phyloP scores from a whole-genome alignment of 2,797 vertebrate genomes.

The Discoglossus pictus region DNA sequence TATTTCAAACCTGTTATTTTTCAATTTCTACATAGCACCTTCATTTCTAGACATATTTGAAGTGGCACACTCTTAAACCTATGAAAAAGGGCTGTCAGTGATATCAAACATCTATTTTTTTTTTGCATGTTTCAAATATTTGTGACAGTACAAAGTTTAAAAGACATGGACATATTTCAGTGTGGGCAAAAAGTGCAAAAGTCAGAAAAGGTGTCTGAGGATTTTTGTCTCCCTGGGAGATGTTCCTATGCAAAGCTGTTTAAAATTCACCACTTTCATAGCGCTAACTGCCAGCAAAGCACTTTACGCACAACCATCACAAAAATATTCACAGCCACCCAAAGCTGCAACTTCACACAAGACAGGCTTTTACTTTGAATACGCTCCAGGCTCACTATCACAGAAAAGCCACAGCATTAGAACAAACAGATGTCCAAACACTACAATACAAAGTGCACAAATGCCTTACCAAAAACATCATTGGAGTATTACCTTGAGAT shows the following conservation, averaged over 20 bases:
- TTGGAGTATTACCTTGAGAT: too few relatives aligned
- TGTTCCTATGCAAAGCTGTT: neutral
- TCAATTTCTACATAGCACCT: slow-evolving; percentile 20
- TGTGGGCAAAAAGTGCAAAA: neutral
- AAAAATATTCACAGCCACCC: neutral
- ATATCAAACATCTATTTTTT: too few relatives aligned
- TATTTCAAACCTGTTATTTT: too few relatives aligned
- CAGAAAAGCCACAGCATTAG: neutral
- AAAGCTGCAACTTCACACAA: neutral
- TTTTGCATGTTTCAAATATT: too few relatives aligned
- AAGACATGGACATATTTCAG: neutral
- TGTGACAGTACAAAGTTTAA: too few relatives aligned
- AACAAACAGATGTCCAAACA: too few relatives aligned
- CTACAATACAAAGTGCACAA: too few relatives aligned
- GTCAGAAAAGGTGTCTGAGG: neutral
- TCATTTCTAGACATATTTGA: too few relatives aligned
- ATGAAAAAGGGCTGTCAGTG: too few relatives aligned
- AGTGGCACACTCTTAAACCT: too few relatives aligned
- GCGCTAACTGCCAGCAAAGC: slow-evolving; percentile 10
- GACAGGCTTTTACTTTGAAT: neutral
- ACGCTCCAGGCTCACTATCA: neutral
- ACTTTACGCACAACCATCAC: slow-evolving; percentile 7
- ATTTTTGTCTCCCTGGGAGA: slow-evolving; percentile 5
- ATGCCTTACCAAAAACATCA: too few relatives aligned
- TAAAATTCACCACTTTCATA: slow-evolving; percentile 3